These are phyloP conservation scores for Triplophysa yarkandensis DNA, from an alignment of 2,797 vertebrate genomes.

Conservation along the genomic window DNA sequence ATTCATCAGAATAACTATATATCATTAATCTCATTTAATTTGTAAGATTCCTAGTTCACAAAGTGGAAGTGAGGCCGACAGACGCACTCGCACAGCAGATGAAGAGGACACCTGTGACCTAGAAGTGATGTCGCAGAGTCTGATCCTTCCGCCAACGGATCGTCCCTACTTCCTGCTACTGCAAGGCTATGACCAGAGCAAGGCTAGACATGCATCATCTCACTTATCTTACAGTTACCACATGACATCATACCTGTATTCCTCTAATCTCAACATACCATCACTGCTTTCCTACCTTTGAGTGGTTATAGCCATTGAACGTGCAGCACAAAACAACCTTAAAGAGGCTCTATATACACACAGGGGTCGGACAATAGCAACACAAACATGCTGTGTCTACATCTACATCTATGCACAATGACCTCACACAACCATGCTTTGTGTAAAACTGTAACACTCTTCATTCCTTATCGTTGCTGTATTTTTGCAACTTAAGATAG, in stretches of 20 bases:
- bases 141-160: constrained; percentile 89
- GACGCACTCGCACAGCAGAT: constrained; percentile 66
- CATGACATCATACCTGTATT: constrained; percentile 81
- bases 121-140: constrained; percentile 89
- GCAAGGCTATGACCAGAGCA: constrained; percentile 88
- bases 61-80: constrained; percentile 68
- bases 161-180: constrained; percentile 89
- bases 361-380: constrained; percentile 61
- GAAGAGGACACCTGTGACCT: constrained; percentile 81
- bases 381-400: constrained; percentile 66
- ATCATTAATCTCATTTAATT: not conserved
- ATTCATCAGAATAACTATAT: not conserved
- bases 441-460: constrained; percentile 80
- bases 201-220: constrained; percentile 78
- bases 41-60: constrained; percentile 69
- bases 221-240: constrained; percentile 66
- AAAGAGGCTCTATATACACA: constrained; percentile 68
- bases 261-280: constrained; percentile 78
- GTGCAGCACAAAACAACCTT: constrained; percentile 70
- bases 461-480: constrained; percentile 67
- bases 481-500: constrained; percentile 66
- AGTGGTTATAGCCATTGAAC: constrained; percentile 70
- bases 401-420: constrained; percentile 73
- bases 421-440: constrained; percentile 78
- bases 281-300: constrained; percentile 71